These are phyloP conservation scores for Tipula confusa DNA, from an alignment of 2,888 invertebrate species.

Conservation along the genomic window DNA sequence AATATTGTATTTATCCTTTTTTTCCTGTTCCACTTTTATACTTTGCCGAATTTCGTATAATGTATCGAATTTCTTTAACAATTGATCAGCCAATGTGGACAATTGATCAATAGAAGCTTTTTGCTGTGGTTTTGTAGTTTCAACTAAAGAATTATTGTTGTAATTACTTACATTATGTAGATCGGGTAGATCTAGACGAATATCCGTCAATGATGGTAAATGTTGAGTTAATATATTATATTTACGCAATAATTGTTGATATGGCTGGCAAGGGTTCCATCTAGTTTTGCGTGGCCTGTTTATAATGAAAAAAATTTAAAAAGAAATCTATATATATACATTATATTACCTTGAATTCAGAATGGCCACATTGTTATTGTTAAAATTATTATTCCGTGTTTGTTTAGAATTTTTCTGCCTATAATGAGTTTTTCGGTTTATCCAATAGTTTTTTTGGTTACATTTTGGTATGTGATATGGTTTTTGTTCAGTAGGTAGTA, in stretches of 20 bases:
- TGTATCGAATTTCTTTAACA: not conserved
- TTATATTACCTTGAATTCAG: not conserved
- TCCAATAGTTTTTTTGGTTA: not conserved
- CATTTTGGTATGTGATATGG: not conserved
- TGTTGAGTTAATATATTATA: not conserved
- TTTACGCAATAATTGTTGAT: not conserved
- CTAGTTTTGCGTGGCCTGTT: not conserved
- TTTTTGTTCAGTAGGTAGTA: not conserved
- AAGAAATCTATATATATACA: not conserved
- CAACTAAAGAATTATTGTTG: not conserved
- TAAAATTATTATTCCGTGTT: not conserved
- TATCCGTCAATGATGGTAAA: not conserved
- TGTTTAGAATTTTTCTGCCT: not conserved
- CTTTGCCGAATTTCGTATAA: not conserved
- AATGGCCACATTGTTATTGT: not conserved
- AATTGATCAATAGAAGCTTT: constrained; percentile 3
- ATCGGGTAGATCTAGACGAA: not conserved
- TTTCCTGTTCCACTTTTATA: constrained; percentile 21
- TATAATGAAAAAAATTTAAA: too few species aligned
- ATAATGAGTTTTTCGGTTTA: not conserved
- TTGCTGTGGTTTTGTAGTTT: not conserved
- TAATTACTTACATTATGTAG: not conserved
- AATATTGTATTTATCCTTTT: constrained; percentile 26
- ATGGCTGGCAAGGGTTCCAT: not conserved
- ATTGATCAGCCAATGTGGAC: not conserved